Conservation (phyloP, 2,888 invertebrate species). For the Luperina testacea region DNA sequence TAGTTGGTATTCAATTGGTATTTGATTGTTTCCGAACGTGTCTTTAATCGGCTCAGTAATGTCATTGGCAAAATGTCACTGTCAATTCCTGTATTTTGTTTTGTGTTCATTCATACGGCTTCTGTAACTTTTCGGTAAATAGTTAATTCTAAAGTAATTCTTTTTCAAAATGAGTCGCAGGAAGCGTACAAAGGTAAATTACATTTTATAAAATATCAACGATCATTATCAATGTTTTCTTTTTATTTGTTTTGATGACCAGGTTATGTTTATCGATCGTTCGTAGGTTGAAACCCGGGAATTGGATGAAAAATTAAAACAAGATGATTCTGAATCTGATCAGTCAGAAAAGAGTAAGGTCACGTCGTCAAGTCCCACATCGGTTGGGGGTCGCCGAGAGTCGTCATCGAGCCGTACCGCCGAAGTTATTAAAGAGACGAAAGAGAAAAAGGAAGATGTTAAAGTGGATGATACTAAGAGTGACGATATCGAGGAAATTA, state of each 20-base stretch:
- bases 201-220: background rate
- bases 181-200: slow-evolving; percentile 88
- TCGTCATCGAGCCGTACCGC: slow-evolving; percentile 88
- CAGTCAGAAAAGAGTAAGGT: slow-evolving; percentile 91
- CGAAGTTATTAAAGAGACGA: slow-evolving; percentile 79
- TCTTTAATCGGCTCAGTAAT: background rate
- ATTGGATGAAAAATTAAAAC: slow-evolving; percentile 92
- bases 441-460: slow-evolving; percentile 87
- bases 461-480: slow-evolving; percentile 91
- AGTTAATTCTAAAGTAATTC: background rate
- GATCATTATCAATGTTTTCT: slow-evolving; percentile 9
- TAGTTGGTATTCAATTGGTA: background rate
- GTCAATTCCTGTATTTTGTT: slow-evolving; percentile 53
- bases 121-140: background rate
- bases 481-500: slow-evolving; percentile 92
- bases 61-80: slow-evolving; percentile 2
- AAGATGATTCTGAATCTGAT: slow-evolving; percentile 91
- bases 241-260: slow-evolving; percentile 61
- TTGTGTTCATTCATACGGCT: slow-evolving; percentile 10
- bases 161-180: slow-evolving; percentile 89
- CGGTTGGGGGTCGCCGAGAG: slow-evolving; percentile 86
- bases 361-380: slow-evolving; percentile 90
- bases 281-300: slow-evolving; percentile 88
- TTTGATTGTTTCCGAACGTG: background rate
- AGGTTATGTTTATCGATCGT: slow-evolving; percentile 91